Evolutionary conservation across 1,140 invertebrate species (phyloP).

Genomic region (Solenopsis invicta): DNA sequence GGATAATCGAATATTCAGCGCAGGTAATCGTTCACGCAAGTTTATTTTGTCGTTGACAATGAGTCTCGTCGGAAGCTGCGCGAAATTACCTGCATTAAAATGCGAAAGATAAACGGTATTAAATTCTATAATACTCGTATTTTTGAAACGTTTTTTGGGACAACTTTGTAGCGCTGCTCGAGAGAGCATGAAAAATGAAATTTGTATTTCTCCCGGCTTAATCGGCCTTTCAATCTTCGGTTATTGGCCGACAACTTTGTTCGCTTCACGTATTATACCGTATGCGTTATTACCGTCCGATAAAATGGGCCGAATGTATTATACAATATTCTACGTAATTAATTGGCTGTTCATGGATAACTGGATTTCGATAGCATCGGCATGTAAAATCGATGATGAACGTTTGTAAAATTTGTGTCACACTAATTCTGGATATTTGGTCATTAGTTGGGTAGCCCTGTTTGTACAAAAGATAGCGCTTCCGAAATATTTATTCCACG

Average conservation of each 20-base stretch:
- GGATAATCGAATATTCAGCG: background rate
- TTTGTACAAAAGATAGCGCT: slow-evolving; percentile 41
- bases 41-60: background rate
- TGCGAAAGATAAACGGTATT: slow-evolving; percentile 4
- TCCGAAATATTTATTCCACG: slow-evolving; percentile 21
- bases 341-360: slow-evolving; percentile 62
- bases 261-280: background rate
- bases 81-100: slow-evolving; percentile 13
- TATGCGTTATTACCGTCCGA: slow-evolving; percentile 28
- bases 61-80: background rate
- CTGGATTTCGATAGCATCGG: slow-evolving; percentile 54
- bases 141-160: background rate
- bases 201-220: background rate
- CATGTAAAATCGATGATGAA: slow-evolving; percentile 46
- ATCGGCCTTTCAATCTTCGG: background rate
- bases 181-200: background rate
- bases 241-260: slow-evolving; percentile 15
- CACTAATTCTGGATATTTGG: slow-evolving; percentile 54
- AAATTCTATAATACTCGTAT: slow-evolving; percentile 22
- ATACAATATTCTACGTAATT: slow-evolving; percentile 64
- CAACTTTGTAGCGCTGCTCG: background rate
- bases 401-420: slow-evolving; percentile 54
- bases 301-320: slow-evolving; percentile 50
- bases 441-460: slow-evolving; percentile 12
- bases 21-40: background rate